Conservation (phyloP, 2,797 vertebrate genomes). For the Iguana delicatissima region DNA sequence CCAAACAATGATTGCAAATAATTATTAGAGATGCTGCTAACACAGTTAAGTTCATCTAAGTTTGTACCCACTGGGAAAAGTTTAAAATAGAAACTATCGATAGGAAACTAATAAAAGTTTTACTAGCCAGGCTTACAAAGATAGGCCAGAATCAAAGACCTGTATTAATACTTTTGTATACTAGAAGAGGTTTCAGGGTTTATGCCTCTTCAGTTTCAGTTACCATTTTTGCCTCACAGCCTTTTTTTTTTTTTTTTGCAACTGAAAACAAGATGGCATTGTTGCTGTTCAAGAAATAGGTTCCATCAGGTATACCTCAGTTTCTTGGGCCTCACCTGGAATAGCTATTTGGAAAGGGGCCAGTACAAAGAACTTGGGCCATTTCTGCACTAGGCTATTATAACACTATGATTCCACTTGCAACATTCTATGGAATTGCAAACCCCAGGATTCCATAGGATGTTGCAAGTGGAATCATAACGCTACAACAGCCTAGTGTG, state of each 20-base stretch:
- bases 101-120: not conserved
- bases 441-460: too few relatives aligned
- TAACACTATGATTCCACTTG: too few relatives aligned
- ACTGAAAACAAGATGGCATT: not conserved
- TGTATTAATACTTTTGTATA: not conserved
- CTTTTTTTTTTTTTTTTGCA: conserved; percentile 6
- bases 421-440: too few relatives aligned
- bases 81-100: not conserved
- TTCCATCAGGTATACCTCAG: too few relatives aligned
- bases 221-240: not conserved
- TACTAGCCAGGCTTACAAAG: not conserved
- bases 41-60: not conserved
- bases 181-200: not conserved
- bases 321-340: too few relatives aligned
- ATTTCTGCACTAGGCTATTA: too few relatives aligned
- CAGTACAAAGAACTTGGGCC: not conserved
- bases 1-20: not conserved
- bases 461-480: too few relatives aligned
- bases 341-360: not conserved
- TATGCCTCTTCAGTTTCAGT: not conserved
- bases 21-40: not conserved
- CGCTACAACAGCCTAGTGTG: too few relatives aligned
- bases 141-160: not conserved
- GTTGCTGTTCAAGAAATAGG: not conserved
- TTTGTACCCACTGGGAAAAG: not conserved